Percentiles rank a stretch among this genome's conserved stretches.
These are phyloP conservation scores for Zophobas atratus DNA, from an alignment of 1,140 invertebrate genomes.

Conservation along the genomic window DNA sequence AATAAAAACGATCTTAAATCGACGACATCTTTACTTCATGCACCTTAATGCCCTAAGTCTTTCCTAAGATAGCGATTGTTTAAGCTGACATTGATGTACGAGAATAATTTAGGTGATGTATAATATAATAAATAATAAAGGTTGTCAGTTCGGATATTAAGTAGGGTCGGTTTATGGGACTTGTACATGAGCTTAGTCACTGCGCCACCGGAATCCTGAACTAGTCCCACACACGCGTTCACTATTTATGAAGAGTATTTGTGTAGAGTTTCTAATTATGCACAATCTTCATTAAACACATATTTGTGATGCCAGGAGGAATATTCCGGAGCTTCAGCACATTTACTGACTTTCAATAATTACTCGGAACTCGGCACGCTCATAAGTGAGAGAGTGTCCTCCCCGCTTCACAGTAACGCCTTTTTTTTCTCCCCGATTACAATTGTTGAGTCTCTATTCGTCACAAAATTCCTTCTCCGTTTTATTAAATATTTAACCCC, in stretches of 20 bases:
- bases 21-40: conserved; percentile 20
- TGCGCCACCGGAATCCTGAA: conserved; percentile 45
- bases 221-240: conserved; percentile 46
- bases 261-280: conserved; percentile 44
- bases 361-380: conserved; percentile 18
- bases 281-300: conserved; percentile 47
- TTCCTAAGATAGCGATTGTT: conserved; percentile 47
- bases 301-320: conserved; percentile 43
- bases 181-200: conserved; percentile 48
- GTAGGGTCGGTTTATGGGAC: conserved; percentile 47
- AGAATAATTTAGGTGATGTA: conserved; percentile 55
- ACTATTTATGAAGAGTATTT: conserved; percentile 49
- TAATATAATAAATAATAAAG: conserved; percentile 58
- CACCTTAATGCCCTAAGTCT: conserved; percentile 31
- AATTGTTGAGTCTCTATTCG: conserved; percentile 29
- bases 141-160: conserved; percentile 55
- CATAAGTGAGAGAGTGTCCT: conserved; percentile 10
- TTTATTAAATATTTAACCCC: conserved; percentile 14
- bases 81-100: conserved; percentile 52
- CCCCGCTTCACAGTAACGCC: neutral
- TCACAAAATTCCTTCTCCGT: conserved; percentile 12
- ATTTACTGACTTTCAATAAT: conserved; percentile 49
- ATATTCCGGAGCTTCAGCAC: conserved; percentile 42
- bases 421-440: neutral
- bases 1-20: conserved; percentile 16